These are phyloP conservation scores for Atta colombica DNA, from an alignment of 1,140 invertebrate species.

Conservation along the genomic window DNA sequence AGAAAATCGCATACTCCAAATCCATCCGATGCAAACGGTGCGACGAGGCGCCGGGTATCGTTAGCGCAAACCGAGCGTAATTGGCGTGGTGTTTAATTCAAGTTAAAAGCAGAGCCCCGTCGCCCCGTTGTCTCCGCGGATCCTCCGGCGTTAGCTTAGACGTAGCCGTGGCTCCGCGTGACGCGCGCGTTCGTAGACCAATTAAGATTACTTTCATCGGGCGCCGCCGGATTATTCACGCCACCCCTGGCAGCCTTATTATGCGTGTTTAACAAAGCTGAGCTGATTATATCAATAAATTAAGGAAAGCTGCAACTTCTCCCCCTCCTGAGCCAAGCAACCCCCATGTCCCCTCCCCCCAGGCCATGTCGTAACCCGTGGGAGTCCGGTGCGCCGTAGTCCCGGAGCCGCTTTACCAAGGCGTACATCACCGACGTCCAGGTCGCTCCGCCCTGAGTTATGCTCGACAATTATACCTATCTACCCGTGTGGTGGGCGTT, in stretches of 20 bases:
- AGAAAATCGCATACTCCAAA: constrained; percentile 49
- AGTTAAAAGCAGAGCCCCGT: constrained; percentile 37
- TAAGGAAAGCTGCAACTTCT: constrained; percentile 73
- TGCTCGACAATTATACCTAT: constrained; percentile 86
- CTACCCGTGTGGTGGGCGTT: constrained; percentile 81
- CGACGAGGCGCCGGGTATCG: constrained; percentile 44
- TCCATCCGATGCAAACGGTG: constrained; percentile 56
- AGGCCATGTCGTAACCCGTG: constrained; percentile 18
- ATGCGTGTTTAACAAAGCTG: constrained; percentile 84
- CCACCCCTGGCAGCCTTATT: constrained; percentile 78
- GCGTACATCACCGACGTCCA: constrained; percentile 84
- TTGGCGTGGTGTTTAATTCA: constrained; percentile 62
- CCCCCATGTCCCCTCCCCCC: background rate
- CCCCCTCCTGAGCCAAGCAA: constrained; percentile 8
- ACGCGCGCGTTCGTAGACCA: constrained; percentile 73
- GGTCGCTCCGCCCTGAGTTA: constrained; percentile 84
- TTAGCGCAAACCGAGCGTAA: constrained; percentile 58
- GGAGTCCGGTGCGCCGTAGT: constrained; percentile 72
- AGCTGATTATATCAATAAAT: constrained; percentile 86
- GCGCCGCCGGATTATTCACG: constrained; percentile 74
- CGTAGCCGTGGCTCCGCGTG: constrained; percentile 17
- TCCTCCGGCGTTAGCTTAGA: constrained; percentile 49
- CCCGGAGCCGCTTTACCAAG: constrained; percentile 80
- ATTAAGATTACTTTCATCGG: constrained; percentile 80
- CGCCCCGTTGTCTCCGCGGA: constrained; percentile 44